A percentile compares a stretch with the other conserved stretches of the same genome.
phyloP scores from a whole-genome alignment of 2,888 invertebrate species.

The Latrodectus elegans region DNA sequence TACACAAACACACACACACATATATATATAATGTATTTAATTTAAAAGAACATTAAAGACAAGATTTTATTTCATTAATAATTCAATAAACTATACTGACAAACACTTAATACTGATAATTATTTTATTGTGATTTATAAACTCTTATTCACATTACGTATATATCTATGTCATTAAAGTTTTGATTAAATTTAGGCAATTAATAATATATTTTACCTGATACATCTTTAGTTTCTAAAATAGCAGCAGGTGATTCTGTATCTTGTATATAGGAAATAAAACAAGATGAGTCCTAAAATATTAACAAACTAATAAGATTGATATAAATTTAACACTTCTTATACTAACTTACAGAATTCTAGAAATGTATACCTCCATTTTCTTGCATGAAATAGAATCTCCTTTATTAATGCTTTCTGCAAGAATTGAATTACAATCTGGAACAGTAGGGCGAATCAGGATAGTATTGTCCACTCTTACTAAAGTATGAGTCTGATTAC shows the following conservation, averaged over 20 bases:
- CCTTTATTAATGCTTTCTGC: background rate
- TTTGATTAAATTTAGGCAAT: background rate
- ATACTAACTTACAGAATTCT: background rate
- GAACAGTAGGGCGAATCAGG: conserved; percentile 40
- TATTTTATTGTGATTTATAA: too few relatives aligned
- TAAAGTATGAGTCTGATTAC: conserved; percentile 59
- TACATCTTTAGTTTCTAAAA: background rate
- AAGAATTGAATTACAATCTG: background rate
- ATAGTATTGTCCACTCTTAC: conserved; percentile 58
- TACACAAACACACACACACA: too few relatives aligned
- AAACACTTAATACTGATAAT: too few relatives aligned
- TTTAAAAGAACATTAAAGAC: too few relatives aligned
- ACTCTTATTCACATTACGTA: too few relatives aligned
- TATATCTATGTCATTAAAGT: too few relatives aligned
- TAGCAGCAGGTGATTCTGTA: background rate
- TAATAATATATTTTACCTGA: background rate
- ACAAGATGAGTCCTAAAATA: background rate
- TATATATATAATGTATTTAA: too few relatives aligned
- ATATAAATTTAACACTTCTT: background rate
- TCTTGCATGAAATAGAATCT: background rate
- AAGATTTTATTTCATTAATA: too few relatives aligned
- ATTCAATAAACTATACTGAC: too few relatives aligned
- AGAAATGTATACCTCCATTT: background rate
- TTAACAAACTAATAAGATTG: background rate
- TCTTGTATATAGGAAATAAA: background rate